Conservation (phyloP, 2,888 invertebrate species). For the Hanleya hanleyi region DNA sequence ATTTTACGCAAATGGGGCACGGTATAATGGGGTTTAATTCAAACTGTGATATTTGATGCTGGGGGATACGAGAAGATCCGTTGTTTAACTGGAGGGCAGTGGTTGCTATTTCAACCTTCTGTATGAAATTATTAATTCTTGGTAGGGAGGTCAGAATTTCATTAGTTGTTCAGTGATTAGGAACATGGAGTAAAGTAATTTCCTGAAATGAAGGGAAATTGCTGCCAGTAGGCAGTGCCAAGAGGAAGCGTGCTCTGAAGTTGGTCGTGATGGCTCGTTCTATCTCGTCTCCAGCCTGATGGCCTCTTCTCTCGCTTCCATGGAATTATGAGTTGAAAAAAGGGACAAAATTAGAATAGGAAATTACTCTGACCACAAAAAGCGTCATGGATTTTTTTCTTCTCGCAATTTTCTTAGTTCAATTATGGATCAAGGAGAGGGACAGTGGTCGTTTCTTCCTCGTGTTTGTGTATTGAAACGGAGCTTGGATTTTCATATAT, state of each 20-base stretch:
- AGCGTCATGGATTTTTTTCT: too few relatives aligned
- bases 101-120: not conserved
- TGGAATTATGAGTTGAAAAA: not conserved
- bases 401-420: not conserved
- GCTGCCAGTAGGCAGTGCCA: not conserved
- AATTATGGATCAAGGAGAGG: too few relatives aligned
- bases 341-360: not conserved
- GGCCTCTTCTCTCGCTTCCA: not conserved
- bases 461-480: too few relatives aligned
- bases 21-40: conserved; percentile 5
- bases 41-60: not conserved
- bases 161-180: conserved; percentile 9
- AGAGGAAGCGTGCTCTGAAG: not conserved
- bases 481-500: too few relatives aligned
- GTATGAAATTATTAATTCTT: conserved; percentile 10
- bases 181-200: conserved; percentile 10
- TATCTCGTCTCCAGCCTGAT: not conserved
- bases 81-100: conserved; percentile 1
- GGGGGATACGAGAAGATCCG: not conserved
- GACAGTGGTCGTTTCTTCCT: too few relatives aligned
- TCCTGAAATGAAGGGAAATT: conserved; percentile 9
- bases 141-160: conserved; percentile 7
- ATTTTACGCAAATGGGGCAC: conserved; percentile 2
- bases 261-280: not conserved
- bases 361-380: not conserved